A percentile compares a stretch with the other conserved stretches of the same genome.
phyloP scores from a whole-genome alignment of 2,113 vertebrate species.

The Collichthys lucidus region DNA sequence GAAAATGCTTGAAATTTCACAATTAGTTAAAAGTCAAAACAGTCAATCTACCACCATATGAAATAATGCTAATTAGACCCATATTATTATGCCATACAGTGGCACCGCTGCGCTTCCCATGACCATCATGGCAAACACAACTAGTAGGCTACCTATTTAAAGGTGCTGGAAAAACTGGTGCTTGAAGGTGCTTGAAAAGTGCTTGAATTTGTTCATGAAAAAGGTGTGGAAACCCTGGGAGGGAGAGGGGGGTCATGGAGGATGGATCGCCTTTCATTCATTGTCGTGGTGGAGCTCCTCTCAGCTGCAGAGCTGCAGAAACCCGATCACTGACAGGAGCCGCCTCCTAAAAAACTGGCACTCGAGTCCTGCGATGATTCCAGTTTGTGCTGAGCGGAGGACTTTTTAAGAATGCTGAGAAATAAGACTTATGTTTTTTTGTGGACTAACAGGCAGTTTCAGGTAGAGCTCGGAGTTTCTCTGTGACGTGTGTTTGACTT shows the following conservation, averaged over 20 bases:
- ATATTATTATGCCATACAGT: too few relatives aligned
- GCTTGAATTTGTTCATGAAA: too few relatives aligned
- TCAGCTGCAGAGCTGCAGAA: not conserved
- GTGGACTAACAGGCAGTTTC: slow-evolving; percentile 80
- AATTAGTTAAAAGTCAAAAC: too few relatives aligned
- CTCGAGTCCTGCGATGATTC: not conserved
- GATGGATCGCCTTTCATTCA: slow-evolving; percentile 35
- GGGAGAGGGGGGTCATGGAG: not conserved
- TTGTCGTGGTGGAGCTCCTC: not conserved
- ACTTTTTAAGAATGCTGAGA: slow-evolving; percentile 27
- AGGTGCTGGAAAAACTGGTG: too few relatives aligned
- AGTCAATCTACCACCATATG: too few relatives aligned
- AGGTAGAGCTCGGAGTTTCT: slow-evolving; percentile 61
- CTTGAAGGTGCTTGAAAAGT: too few relatives aligned
- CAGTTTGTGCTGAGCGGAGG: not conserved
- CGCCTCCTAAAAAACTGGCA: not conserved
- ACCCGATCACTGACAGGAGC: slow-evolving; percentile 9
- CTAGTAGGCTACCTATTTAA: too few relatives aligned
- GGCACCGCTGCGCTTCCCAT: too few relatives aligned
- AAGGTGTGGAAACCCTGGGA: too few relatives aligned
- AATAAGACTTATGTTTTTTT: slow-evolving; percentile 78
- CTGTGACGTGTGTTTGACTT: not conserved
- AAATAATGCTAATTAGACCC: too few relatives aligned
- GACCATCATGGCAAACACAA: too few relatives aligned
- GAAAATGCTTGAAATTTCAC: too few relatives aligned